Base-by-base conservation (phyloP, 2,797 vertebrate genomes). In the Cottoperca gobio region DNA sequence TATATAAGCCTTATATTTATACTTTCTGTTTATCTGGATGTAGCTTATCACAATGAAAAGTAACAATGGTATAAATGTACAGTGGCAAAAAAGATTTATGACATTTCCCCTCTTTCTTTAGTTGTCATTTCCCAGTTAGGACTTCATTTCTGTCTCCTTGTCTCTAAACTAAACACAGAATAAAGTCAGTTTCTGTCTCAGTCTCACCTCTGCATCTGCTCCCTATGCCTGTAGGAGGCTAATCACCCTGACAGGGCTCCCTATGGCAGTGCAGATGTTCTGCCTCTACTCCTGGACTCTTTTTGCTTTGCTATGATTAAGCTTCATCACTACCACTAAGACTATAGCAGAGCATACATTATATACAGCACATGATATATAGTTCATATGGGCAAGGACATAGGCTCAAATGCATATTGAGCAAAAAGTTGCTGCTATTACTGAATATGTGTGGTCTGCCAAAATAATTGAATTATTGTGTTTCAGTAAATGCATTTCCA, bases 101-200 rank as follows among this genome's bases (percentile, higher is more conserved):
- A 66, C 16, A 73, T 68, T 50, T 63, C 35, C 50, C 23, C 13
- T 66, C 17, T 37, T n/a, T 73, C 68, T 26, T 64, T 54, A 50
- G 49, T n/a, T 59, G 77, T 63, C n/a, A 48, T 8, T 63, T 48
- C 39, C 19, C 6, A 40, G 16, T 66, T 16, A 31, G 49, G n/a
- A 8, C 16, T 78, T 70, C 87, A 78, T 88, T 88, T 72, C 45
- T 69, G 74, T 87, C 69, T 13, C 19, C 26, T 39, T 52, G 31
- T 53, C 49, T 64, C 59, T 52, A 21, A 65, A 60, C 14, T 40
- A 53, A 78, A 40, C 58, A 37, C 50, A 74, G 28, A 68, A 49
- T 48, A 24, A 19, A 45, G 72, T 49, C 68, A n/a, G 23, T 40
- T 53, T 53, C 21, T 70, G 45, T 76, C 54, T 61, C 48, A 58